Conservation (phyloP, 2,113 vertebrate species). For the Uria aalge region DNA sequence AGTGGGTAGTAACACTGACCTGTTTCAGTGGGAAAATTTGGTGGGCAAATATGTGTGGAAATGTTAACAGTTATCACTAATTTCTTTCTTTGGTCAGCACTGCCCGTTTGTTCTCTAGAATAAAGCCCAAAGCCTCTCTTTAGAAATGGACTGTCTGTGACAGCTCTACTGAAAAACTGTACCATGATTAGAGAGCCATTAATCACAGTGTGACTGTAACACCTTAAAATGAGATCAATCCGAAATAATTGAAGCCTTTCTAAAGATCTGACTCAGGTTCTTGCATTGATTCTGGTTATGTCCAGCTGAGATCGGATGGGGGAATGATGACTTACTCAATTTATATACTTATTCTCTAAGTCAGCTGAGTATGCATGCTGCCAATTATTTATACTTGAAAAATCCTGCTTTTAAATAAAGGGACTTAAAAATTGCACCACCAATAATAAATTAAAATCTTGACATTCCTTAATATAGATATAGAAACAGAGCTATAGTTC, state of each 20-base stretch:
- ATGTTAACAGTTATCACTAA: neutral
- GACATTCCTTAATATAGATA: neutral
- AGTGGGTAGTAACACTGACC: neutral
- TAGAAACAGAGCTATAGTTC: neutral
- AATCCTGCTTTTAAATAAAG: neutral
- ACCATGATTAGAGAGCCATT: neutral
- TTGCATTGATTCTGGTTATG: neutral
- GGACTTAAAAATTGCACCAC: neutral
- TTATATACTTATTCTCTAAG: neutral
- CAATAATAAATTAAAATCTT: neutral
- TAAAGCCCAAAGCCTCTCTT: neutral
- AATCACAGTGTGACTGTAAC: neutral
- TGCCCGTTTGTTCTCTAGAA: neutral
- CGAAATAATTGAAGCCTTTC: conserved; percentile 32
- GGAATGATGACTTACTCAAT: neutral
- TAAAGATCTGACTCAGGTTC: conserved; percentile 25
- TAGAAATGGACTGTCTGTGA: neutral
- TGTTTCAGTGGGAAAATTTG: neutral
- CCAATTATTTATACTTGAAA: neutral
- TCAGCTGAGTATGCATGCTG: neutral
- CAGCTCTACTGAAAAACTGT: conserved; percentile 9
- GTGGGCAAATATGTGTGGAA: neutral
- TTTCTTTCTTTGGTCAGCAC: neutral
- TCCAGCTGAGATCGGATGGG: neutral
- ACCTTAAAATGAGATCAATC: conserved; percentile 21